Evolutionary conservation across 2,797 vertebrate genomes (phyloP), one percentile per base, ranked within the genome.

Genomic region (Iguana delicatissima): DNA sequence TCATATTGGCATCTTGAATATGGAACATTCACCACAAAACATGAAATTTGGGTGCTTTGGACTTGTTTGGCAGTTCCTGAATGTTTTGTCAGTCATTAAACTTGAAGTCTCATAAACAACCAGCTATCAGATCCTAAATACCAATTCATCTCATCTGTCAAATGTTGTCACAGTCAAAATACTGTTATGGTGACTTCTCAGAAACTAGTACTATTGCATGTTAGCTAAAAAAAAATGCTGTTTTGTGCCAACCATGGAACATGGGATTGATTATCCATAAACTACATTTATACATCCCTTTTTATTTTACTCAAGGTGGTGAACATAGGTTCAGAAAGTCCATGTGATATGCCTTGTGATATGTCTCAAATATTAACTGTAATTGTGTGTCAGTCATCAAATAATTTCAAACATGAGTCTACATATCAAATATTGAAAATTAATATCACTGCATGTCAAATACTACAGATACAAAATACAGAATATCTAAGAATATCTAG

Each of bases 361-460:
- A 13, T 84, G 59, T 89, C 29, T 84, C 10, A 84, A 64, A 32
- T 89, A 67, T 52, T 67, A 84, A 67, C 20, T 64, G 57, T 4
- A 38, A 84, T 79, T 59, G n/a, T 50, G 52, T 55, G 50, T 80
- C 83, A 89, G 20, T 14, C 80, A 29, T 35, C 64, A 86, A 80
- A 90, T 72, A 90, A 29, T 72, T 67, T 86, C 84, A 90, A 73
- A 80, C 26, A 86, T 69, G 62, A 79, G 72, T 1, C 50, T 72
- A 42, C 50, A 9, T 73, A 72, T 86, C 76, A 73, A 80, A 80
- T 86, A 79, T 29, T 80, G 62, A 85, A 79, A 89, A 85, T 79
- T 80, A 86, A 86, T 85, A 80, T 59, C 24, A 24, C n/a, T 32
- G 18, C 10, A 72, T 85, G 84, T 50, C 46, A 85, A 42, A 57